A percentile compares a stretch with the other conserved stretches of the same genome.
Conservation (phyloP, 2,797 vertebrate genomes). For the Sebastes itinus region DNA sequence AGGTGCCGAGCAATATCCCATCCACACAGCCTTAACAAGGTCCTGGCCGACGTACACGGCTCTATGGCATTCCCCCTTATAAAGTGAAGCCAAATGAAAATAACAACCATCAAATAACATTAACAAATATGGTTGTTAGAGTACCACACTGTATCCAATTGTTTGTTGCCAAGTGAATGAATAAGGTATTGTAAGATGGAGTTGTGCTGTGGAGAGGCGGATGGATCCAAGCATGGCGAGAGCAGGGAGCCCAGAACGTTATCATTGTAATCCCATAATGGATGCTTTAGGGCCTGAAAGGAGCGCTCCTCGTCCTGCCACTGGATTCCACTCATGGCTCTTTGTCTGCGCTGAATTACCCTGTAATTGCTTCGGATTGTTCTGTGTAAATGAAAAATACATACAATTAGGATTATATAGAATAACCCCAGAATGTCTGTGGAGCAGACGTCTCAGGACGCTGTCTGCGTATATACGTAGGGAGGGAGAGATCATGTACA, state of each 20-base stretch:
- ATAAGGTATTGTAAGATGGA: slow-evolving; percentile 40
- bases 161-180: slow-evolving; percentile 45
- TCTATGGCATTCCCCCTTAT: neutral
- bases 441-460: slow-evolving; percentile 26
- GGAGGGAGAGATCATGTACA: neutral
- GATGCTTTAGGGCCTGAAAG: slow-evolving; percentile 60
- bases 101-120: slow-evolving; percentile 34
- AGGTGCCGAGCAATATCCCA: slow-evolving; percentile 15
- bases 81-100: slow-evolving; percentile 39
- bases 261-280: slow-evolving; percentile 73
- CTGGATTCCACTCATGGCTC: slow-evolving; percentile 61
- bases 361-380: slow-evolving; percentile 68
- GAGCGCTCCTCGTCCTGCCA: slow-evolving; percentile 49
- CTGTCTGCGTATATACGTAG: neutral
- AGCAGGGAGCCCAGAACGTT: slow-evolving; percentile 49
- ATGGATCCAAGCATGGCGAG: slow-evolving; percentile 42
- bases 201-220: slow-evolving; percentile 29
- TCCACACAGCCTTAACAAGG: slow-evolving; percentile 1
- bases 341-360: slow-evolving; percentile 63
- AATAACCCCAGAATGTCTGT: slow-evolving; percentile 31
- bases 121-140: slow-evolving; percentile 26
- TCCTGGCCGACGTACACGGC: neutral
- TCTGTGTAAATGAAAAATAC: slow-evolving; percentile 64
- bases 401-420: slow-evolving; percentile 57
- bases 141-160: slow-evolving; percentile 23